phyloP scores from a whole-genome alignment of 2,113 vertebrate species.

The Misgurnus anguillicaudatus region DNA sequence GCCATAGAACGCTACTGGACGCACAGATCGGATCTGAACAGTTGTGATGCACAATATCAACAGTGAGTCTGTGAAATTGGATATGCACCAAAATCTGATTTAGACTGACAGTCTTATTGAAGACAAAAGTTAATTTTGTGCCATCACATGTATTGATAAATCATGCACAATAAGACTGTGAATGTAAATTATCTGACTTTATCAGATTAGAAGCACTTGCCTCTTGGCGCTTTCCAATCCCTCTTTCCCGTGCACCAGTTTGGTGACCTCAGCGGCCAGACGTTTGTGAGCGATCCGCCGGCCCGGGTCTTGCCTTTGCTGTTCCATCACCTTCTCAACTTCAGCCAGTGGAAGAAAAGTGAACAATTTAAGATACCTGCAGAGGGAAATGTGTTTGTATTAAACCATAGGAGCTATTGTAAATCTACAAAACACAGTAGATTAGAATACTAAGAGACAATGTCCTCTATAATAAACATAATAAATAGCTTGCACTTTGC shows the following conservation, averaged over 20 bases:
- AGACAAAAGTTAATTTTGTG: no score
- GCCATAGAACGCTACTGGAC: no score
- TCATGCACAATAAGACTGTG: no score
- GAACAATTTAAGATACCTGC: constrained; percentile 91
- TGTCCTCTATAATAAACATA: no score
- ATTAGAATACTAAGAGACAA: no score
- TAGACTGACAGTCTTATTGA: no score
- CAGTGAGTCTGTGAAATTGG: no score
- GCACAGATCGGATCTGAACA: no score
- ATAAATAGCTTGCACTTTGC: no score
- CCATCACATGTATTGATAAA: no score
- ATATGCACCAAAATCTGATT: no score
- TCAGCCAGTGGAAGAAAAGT: constrained; percentile 91
- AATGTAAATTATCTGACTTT: constrained; percentile 53
- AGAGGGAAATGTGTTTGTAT: background rate
- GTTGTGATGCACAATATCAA: no score
- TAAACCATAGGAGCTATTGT: background rate
- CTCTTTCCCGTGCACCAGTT: constrained; percentile 91
- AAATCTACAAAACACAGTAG: background rate
- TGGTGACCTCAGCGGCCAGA: constrained; percentile 94
- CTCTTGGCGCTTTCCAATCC: constrained; percentile 93
- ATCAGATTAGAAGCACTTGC: constrained; percentile 60
- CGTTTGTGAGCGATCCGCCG: constrained; percentile 88
- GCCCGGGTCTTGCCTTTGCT: constrained; percentile 83
- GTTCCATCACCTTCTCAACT: constrained; percentile 88